phyloP scores from a whole-genome alignment of 2,113 vertebrate genomes.

The Caracal caracal region DNA sequence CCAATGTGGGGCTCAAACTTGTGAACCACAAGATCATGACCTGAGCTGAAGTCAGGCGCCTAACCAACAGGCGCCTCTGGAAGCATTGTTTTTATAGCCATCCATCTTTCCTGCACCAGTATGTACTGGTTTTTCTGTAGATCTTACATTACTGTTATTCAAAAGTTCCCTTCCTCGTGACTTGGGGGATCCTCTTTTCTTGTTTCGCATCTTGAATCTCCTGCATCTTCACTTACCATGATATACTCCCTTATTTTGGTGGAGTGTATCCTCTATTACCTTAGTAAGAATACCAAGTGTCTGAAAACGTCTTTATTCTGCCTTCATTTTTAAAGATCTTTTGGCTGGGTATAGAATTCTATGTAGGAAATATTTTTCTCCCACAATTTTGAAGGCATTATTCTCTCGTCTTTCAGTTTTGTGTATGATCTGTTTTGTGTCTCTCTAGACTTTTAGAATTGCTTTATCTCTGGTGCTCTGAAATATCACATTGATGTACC shows the following conservation, averaged over 20 bases:
- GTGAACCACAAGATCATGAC: too few relatives aligned
- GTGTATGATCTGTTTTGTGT: background rate
- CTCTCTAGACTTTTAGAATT: background rate
- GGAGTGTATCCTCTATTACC: background rate
- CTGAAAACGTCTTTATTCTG: background rate
- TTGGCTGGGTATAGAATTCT: constrained; percentile 2
- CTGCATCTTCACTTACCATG: background rate
- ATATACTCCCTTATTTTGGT: background rate
- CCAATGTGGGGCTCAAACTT: too few relatives aligned
- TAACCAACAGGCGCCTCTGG: background rate
- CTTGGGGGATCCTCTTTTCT: background rate
- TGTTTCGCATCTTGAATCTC: background rate
- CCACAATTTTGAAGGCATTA: background rate
- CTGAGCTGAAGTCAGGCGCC: too few relatives aligned
- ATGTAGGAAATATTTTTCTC: background rate
- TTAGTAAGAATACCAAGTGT: background rate
- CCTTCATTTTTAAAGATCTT: background rate
- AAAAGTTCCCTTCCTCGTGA: background rate
- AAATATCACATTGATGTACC: background rate
- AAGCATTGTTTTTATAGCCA: background rate
- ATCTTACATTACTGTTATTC: background rate
- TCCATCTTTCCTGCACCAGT: background rate
- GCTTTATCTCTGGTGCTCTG: background rate
- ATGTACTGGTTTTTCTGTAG: background rate
- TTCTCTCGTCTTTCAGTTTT: constrained; percentile 12